Base-by-base conservation (phyloP, 1,140 invertebrate species). In the Heliconius congener region DNA sequence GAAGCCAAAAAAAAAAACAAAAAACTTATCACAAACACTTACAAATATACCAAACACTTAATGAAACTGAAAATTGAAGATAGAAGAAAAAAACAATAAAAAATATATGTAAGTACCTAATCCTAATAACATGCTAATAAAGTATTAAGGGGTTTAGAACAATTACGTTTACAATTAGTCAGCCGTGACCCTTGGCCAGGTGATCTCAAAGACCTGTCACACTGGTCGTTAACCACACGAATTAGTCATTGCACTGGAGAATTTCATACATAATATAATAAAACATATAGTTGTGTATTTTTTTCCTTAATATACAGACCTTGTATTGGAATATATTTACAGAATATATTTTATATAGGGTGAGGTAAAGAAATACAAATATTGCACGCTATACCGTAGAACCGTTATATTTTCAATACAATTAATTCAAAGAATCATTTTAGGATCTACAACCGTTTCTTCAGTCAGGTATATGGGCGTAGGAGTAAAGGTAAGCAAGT, bases 131-230 rank as follows among this genome's bases (percentile, higher is more conserved):
- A 46, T 52, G 50, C 3, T 66, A 60, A 27, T 66, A 57, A 23
- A 57, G 60, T 9, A 30, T 66, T 66, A n/a, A 60, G 19, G 60
- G 30, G 11, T 0, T 30, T 78, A 74, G 39, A 37, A 57, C 42
- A 81, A 81, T 76, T 74, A 70, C 30, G 42, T 78, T 5, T 23
- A 78, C n/a, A 57, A 74, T 74, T 71, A 81, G 23, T 11, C 23
- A 42, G 71, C 79, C 75, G 23, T 77, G 79, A 77, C 75, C 79
- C 39, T 60, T 71, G 60, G 34, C 52, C 37, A 72, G 55, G 72
- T 71, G 66, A 71, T 34, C 55, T 52, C 50, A 46, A 66, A 79
- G 75, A 55, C 73, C 73, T 73, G 75, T 81, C 75, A 74, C 3
- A 9, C 77, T 74, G 74, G 75, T 81, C 72, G 60, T 66, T 66